These are phyloP conservation scores for Lytechinus pictus DNA, from an alignment of 35 echinoderm and acorn worm species.

Conservation along the genomic window DNA sequence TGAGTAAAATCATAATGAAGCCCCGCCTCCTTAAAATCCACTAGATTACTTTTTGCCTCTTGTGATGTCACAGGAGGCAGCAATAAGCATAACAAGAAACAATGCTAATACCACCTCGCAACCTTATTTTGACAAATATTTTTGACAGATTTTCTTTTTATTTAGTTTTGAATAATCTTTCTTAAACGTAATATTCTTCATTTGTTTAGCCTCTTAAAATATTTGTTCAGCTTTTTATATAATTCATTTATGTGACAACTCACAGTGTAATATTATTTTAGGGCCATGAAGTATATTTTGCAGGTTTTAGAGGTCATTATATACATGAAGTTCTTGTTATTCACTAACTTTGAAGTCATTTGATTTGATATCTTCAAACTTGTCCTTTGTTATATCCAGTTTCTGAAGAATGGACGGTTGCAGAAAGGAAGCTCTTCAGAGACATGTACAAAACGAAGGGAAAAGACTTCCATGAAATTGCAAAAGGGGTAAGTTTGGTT, in stretches of 20 bases:
- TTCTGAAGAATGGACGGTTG: constrained; percentile 64
- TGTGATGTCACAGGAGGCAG: too few species aligned
- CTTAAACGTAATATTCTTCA: background rate
- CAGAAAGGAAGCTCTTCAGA: constrained; percentile 81
- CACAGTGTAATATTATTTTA: too few species aligned
- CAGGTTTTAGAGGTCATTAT: too few species aligned
- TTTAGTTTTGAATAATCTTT: background rate
- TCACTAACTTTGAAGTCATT: too few species aligned
- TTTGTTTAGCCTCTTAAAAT: background rate
- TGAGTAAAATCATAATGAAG: constrained; percentile 58
- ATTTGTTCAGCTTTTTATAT: background rate
- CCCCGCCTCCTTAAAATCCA: background rate
- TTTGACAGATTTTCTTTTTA: too few species aligned
- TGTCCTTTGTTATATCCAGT: constrained; percentile 51
- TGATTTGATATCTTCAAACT: background rate
- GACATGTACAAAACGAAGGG: constrained; percentile 91
- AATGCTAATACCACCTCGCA: too few species aligned
- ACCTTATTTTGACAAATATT: too few species aligned
- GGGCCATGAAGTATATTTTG: too few species aligned
- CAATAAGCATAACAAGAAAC: too few species aligned
- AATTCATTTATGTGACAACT: background rate
- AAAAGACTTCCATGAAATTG: constrained; percentile 94
- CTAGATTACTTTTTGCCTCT: too few species aligned
- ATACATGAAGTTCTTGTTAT: too few species aligned
- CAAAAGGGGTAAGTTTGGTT: constrained; percentile 73